Evolutionary conservation across 2,113 vertebrate species (phyloP), one percentile per base, ranked within the genome.

Genomic region (Alectura lathami): DNA sequence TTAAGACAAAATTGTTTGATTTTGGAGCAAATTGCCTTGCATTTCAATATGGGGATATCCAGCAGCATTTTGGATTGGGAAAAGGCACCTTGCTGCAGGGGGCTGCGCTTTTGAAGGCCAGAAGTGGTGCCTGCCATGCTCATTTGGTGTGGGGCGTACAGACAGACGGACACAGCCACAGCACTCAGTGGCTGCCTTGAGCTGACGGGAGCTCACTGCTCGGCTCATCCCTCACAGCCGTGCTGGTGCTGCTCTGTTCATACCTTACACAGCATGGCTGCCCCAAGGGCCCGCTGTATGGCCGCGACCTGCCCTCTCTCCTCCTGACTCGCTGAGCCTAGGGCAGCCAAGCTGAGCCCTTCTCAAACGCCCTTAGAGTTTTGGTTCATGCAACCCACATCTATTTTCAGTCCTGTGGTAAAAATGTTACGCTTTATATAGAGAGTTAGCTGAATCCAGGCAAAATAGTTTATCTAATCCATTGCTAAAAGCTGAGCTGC

Each of bases 131-230:
- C 17, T 50, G 11, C 34, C 2, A 0, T 1, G 3, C n/a, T 50
- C 4, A 0, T 53, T 47, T 60, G 48, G n/a, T 13, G 1, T 11
- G 0, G 0, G 56, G 17, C 8, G 1, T 27, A 34, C 22, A 36
- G n/a, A 23, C 24, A 32, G 78, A 45, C 0, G 0, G n/a, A 42
- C 2, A 3, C 29, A 82, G 64, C 13, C 36, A 20, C 6, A 7
- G 43, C n/a, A 42, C 40, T 43, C 45, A 0, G 0, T 4, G 34
- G 34, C 38, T 40, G 18, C 27, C 26, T 53, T 24, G 38, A 21
- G 38, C 62, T 29, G 38, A 9, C 21, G 26, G 43, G 40, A 73
- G 34, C 59, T 81, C 50, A 16, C 30, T 16, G 5, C 57, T 87
- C 45, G 40, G 7, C 34, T 83, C 76, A 32, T 15, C 51, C 62